Evolutionary conservation across 2,797 vertebrate species (phyloP), one percentile per base, ranked within the genome.

Genomic region (Leontocebus nigricollis): DNA sequence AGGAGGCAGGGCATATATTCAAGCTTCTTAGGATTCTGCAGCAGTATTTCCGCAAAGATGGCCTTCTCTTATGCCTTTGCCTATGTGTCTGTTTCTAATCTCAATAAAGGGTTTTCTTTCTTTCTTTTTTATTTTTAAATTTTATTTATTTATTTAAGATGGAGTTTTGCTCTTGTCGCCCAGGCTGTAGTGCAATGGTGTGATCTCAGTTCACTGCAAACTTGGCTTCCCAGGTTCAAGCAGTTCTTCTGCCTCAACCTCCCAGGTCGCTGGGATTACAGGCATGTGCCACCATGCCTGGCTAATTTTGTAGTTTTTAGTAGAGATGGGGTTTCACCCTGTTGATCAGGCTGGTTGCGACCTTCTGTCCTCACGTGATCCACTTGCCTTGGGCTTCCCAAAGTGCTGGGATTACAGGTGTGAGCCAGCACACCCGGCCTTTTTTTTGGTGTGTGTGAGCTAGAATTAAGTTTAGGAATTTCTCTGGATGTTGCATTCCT

Each of bases 51-150:
- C 13, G 20, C 1, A 36, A 26, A 20, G 6, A 4, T 7, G 8
- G 3, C 4, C 12, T 79, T 11, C 36, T 14, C 11, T 22, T 30
- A 1, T 4, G 1, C 12, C 4, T 50, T 22, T 10, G 22, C 13
- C 14, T 26, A 2, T 7, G 33, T 15, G 13, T 8, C 75, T 15
- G 12, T 14, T 27, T 36, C 30, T 27, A 7, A 30, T 19, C 55
- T 59, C 33, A 48, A 4, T 11, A 36, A 55, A 57, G 52, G 11
- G 7, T n/a, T 67, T 67, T 19, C 7, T 67, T 67, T n/a, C 15
- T 13, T 59, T 59, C 24, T 12, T 11, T 59, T 26, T n/a, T 17
- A 33, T 33, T 17, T 8, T 33, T 17, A 17, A 30, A 33, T 64
- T 64, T 64, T 64, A 67, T 67, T 67, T 19, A 67, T 67, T n/a